phyloP scores from a whole-genome alignment of 2,888 invertebrate species.

The Amblyjoppa proteus region DNA sequence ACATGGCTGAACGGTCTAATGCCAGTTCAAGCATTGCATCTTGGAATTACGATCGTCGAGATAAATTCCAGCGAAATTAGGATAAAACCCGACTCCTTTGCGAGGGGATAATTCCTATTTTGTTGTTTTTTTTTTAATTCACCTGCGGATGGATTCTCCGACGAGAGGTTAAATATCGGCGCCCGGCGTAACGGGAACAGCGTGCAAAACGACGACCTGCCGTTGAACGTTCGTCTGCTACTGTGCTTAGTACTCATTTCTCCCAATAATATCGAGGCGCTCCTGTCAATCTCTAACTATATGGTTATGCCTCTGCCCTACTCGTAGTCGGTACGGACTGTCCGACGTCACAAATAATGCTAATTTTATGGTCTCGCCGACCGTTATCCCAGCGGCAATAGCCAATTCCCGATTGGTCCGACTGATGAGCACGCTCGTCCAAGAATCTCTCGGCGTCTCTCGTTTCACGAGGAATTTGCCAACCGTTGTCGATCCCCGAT shows the following conservation, averaged over 20 bases:
- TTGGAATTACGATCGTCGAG: not conserved
- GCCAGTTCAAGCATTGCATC: slow-evolving; percentile 13
- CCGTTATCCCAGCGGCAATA: not conserved
- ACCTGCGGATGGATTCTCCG: not conserved
- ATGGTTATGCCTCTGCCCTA: not conserved
- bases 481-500: not conserved
- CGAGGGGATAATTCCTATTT: not conserved
- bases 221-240: not conserved
- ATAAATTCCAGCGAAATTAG: not conserved
- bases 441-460: not conserved
- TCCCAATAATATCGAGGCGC: slow-evolving; percentile 8
- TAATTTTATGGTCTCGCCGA: slow-evolving; percentile 10
- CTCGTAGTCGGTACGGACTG: not conserved
- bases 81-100: not conserved
- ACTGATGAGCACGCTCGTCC: not conserved
- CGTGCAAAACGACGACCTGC: not conserved
- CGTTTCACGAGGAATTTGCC: not conserved
- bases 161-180: not conserved
- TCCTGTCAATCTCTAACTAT: not conserved
- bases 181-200: not conserved
- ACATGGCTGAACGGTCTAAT: slow-evolving; percentile 64
- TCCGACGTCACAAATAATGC: slow-evolving; percentile 4
- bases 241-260: not conserved
- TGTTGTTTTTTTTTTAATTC: not conserved
- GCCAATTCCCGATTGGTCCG: slow-evolving; percentile 23